These are phyloP conservation scores for Dendronephthya gigantea DNA, from an alignment of 64 coral and sea anemone genomes.

Conservation along the genomic window DNA sequence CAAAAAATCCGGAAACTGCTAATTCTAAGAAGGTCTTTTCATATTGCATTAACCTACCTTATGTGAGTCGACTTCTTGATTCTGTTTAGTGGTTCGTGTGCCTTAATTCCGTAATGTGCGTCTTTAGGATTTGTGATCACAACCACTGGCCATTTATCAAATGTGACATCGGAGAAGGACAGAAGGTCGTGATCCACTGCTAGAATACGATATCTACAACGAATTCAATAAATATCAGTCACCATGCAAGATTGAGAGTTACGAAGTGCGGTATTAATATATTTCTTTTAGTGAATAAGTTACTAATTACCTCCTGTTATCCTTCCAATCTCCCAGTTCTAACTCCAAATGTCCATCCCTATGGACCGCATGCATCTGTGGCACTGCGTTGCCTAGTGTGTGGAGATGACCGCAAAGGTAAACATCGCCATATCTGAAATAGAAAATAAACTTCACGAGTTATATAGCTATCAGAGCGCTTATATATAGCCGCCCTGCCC, in stretches of 20 bases:
- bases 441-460: too few species aligned
- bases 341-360: slow-evolving; percentile 78
- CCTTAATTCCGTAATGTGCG: slow-evolving; percentile 74
- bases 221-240: background rate
- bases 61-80: slow-evolving; percentile 94
- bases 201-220: slow-evolving; percentile 57
- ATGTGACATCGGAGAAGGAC: slow-evolving; percentile 75
- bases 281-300: too few species aligned
- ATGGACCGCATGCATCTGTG: slow-evolving; percentile 89
- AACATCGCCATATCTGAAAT: slow-evolving; percentile 54
- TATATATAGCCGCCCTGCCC: too few species aligned
- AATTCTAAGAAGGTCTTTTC: background rate
- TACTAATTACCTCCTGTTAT: slow-evolving; percentile 62
- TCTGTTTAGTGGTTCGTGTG: slow-evolving; percentile 72
- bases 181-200: slow-evolving; percentile 89
- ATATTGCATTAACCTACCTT: slow-evolving; percentile 25
- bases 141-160: slow-evolving; percentile 74
- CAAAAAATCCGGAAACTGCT: too few species aligned
- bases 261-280: too few species aligned
- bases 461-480: too few species aligned
- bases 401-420: slow-evolving; percentile 96
- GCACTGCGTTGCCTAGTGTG: slow-evolving; percentile 57
- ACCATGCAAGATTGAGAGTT: too few species aligned
- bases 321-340: slow-evolving; percentile 89
- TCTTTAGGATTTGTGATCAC: slow-evolving; percentile 91